Conservation (phyloP, 2,797 vertebrate species). For the Schizopygopsis pylzovi region DNA sequence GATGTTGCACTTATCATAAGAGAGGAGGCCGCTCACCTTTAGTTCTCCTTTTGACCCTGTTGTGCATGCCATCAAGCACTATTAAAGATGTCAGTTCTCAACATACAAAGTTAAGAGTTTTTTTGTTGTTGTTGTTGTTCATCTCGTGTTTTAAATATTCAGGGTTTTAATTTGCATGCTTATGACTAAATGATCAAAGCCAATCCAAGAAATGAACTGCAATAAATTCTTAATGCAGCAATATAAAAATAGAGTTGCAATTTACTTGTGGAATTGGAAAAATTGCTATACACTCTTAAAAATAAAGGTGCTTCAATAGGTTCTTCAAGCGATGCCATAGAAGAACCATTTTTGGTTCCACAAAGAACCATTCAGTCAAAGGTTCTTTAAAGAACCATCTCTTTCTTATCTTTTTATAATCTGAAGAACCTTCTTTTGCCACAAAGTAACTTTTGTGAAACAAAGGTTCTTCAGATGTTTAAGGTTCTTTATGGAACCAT, state of each 20-base stretch:
- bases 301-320: too few species aligned
- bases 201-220: neutral
- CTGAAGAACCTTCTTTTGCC: too few species aligned
- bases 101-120: neutral
- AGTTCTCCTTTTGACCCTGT: constrained; percentile 44
- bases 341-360: too few species aligned
- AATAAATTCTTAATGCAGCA: neutral
- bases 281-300: neutral
- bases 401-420: too few species aligned
- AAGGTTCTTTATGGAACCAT: too few species aligned
- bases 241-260: neutral
- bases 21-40: constrained; percentile 45
- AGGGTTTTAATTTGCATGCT: neutral
- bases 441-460: too few species aligned
- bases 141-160: neutral
- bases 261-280: neutral
- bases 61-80: neutral
- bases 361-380: too few species aligned
- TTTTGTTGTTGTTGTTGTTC: too few species aligned
- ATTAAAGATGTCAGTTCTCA: neutral
- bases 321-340: too few species aligned
- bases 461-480: too few species aligned
- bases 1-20: constrained; percentile 49
- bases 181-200: neutral
- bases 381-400: too few species aligned